Evolutionary conservation across 2,797 vertebrate species (phyloP), one percentile per base, ranked within the genome.

Genomic region (Mus spretus): DNA sequence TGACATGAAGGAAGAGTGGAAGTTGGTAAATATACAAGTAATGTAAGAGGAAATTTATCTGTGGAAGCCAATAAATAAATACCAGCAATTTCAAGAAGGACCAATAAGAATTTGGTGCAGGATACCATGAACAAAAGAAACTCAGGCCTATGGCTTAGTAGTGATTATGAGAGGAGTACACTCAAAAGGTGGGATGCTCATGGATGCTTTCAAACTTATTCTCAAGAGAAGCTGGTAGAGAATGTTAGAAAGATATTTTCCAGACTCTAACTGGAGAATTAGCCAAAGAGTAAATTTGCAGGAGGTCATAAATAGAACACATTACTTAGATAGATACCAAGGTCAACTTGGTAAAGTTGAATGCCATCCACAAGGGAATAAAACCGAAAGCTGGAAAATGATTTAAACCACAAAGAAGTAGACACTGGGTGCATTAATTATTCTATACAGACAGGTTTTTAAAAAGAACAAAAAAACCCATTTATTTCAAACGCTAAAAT

Each of bases 281-380:
- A 57, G 53, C 72, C 89, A 95, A 93, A 93, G 40, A 91, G 47
- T 92, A 94, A 65, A 95, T 90, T 91, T 97, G 47, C 65, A 75
- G 55, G 75, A 84, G 28, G 84, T 70, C 65, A 20, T 90, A 94
- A 91, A 84, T 96, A 93, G 63, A 81, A 74, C 17, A 47, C 50
- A 67, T 90, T 89, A 63, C 63, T 93, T 83, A 86, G 78, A 97
- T 19, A 91, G 50, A 89, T 47, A 86, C 11, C 19, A 83, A 70
- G 67, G 63, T 86, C 0, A 1, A 26, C 26, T 57, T 87, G 55
- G 50, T 90, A 83, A 91, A 84, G 53, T 14, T 75, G 34, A 93
- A 61, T 88, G 55, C 47, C 17, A 53, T 92, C 65, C 89, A 53
- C n/a, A 50, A 11, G 20, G 53, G 90, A 92, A 89, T 31, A 50